Evolutionary conservation across 2,113 vertebrate species (phyloP).

Genomic region (Narcine bancroftii): DNA sequence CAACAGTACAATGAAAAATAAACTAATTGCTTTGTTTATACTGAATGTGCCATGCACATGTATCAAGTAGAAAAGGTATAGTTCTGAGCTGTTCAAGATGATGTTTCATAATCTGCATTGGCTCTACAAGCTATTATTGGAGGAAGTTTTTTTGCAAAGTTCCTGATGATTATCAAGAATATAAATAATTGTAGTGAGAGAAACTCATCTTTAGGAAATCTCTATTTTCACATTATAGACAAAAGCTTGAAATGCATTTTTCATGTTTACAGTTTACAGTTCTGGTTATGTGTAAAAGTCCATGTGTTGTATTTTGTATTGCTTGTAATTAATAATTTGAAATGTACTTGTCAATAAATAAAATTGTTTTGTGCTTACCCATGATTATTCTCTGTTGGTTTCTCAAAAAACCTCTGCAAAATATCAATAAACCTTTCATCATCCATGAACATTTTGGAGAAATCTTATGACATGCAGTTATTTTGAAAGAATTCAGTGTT

Average conservation of each 20-base stretch:
- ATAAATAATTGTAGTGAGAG: background rate
- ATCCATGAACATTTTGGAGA: background rate
- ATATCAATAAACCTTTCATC: background rate
- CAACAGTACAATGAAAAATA: background rate
- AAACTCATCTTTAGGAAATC: background rate
- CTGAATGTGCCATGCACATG: background rate
- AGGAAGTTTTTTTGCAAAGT: background rate
- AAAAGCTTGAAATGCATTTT: constrained; percentile 32
- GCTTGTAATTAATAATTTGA: constrained; percentile 24
- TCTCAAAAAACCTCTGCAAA: background rate
- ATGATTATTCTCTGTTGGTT: background rate
- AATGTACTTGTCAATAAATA: constrained; percentile 12
- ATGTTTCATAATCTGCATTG: background rate
- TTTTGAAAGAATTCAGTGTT: no score
- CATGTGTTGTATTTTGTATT: constrained; percentile 5
- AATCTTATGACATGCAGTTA: background rate
- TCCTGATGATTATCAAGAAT: background rate
- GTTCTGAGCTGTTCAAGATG: background rate
- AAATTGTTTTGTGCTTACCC: background rate
- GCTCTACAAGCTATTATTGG: background rate
- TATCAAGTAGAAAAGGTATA: background rate
- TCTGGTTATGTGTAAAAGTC: constrained; percentile 27
- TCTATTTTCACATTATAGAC: constrained; percentile 14
- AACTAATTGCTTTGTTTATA: background rate
- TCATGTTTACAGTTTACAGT: constrained; percentile 7